These are phyloP conservation scores for Tachina grossa DNA, from an alignment of 2,888 invertebrate species.

Conservation along the genomic window DNA sequence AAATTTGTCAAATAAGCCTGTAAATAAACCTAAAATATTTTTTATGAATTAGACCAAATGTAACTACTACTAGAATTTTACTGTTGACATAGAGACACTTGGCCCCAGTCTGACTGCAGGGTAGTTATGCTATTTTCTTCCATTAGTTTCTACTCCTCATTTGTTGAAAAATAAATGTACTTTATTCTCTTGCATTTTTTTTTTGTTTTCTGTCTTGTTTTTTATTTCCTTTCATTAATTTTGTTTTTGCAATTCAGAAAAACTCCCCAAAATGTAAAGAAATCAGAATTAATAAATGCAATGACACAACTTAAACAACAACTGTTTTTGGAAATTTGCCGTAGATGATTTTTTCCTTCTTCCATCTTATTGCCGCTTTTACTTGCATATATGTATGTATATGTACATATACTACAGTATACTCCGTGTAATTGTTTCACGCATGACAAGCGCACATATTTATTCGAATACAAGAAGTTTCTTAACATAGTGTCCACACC, in stretches of 20 bases:
- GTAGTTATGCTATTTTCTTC: background rate
- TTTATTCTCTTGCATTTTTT: slow-evolving; percentile 25
- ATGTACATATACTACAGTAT: too few species aligned
- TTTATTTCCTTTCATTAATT: background rate
- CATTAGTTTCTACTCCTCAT: slow-evolving; percentile 54
- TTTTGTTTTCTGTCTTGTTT: background rate
- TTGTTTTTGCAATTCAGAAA: background rate
- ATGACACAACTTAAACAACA: slow-evolving; percentile 16
- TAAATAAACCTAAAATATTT: too few species aligned
- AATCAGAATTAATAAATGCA: background rate
- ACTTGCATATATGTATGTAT: too few species aligned
- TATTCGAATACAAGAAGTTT: too few species aligned
- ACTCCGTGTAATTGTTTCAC: too few species aligned
- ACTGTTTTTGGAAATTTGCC: background rate
- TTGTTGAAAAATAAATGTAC: slow-evolving; percentile 23
- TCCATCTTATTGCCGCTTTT: background rate
- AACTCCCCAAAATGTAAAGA: slow-evolving; percentile 16
- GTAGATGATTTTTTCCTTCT: background rate
- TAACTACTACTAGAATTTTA: too few species aligned
- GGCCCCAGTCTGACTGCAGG: too few species aligned
- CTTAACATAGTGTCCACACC: too few species aligned
- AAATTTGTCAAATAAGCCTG: too few species aligned
- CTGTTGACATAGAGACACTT: too few species aligned
- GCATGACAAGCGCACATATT: too few species aligned
- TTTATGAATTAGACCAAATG: too few species aligned